phyloP scores from a whole-genome alignment of 2,113 vertebrate genomes.

The Myotis davidii region DNA sequence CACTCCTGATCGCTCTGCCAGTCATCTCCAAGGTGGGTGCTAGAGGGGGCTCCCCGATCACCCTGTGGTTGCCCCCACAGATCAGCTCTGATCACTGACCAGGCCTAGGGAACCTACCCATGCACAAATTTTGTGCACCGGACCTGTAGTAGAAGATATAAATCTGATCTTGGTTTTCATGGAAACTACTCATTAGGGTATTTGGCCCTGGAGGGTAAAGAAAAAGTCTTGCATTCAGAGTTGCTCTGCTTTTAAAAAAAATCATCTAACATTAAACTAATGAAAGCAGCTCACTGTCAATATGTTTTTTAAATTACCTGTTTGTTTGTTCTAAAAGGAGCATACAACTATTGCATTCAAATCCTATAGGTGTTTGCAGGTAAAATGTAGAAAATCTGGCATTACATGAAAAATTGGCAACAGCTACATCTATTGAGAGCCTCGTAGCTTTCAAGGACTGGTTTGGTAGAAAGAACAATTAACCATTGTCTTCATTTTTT shows the following conservation, averaged over 20 bases:
- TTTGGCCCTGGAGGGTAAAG: background rate
- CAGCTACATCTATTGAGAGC: background rate
- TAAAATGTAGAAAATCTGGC: background rate
- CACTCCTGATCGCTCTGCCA: too few species aligned
- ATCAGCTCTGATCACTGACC: too few species aligned
- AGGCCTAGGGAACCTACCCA: too few species aligned
- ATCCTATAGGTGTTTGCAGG: background rate
- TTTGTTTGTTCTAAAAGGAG: background rate
- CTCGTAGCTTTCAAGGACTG: background rate
- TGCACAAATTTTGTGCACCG: too few species aligned
- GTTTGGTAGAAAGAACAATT: background rate
- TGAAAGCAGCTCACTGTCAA: background rate
- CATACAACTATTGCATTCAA: background rate
- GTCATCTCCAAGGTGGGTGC: too few species aligned
- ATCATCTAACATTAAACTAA: background rate
- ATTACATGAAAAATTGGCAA: background rate
- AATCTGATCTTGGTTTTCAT: background rate
- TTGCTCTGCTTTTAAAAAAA: background rate
- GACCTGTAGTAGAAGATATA: background rate
- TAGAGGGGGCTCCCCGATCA: too few species aligned
- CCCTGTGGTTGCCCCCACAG: too few species aligned
- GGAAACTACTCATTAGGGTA: background rate
- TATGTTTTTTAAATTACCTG: background rate
- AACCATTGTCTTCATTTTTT: background rate
- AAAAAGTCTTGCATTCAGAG: background rate